A percentile compares a stretch with the other conserved stretches of the same genome.
Conservation (phyloP, 1,140 invertebrate genomes). For the Hylaeus anthracinus region DNA sequence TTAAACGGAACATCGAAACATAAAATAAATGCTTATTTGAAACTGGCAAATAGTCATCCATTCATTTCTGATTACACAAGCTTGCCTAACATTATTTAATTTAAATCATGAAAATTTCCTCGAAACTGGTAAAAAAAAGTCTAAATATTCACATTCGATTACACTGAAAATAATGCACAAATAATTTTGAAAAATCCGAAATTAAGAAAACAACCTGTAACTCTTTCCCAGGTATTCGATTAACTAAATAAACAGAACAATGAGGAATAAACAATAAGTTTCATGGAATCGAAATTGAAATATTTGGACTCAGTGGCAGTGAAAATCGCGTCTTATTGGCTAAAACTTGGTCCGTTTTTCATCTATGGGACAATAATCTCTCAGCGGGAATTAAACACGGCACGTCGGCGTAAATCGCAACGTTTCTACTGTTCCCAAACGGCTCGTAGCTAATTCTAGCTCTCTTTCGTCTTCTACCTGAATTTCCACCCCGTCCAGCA, state of each 20-base stretch:
- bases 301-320: conserved; percentile 1
- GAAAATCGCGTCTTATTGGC: not conserved
- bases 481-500: conserved; percentile 1
- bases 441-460: conserved; percentile 25
- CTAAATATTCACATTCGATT: too few relatives aligned
- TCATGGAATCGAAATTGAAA: conserved; percentile 9
- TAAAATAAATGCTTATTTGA: too few relatives aligned
- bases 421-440: conserved; percentile 33
- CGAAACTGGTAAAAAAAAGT: too few relatives aligned
- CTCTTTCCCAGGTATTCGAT: not conserved
- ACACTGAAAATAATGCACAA: not conserved
- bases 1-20: too few relatives aligned
- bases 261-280: too few relatives aligned
- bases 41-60: too few relatives aligned
- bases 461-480: conserved; percentile 14
- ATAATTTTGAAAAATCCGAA: too few relatives aligned
- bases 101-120: too few relatives aligned
- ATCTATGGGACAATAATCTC: conserved; percentile 22
- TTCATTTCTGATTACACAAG: too few relatives aligned
- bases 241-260: too few relatives aligned
- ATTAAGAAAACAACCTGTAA: too few relatives aligned
- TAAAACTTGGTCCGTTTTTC: conserved; percentile 18
- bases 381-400: conserved; percentile 10
- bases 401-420: conserved; percentile 24
- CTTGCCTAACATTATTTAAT: too few relatives aligned